Evolutionary conservation across 1,140 invertebrate genomes (phyloP), one percentile per base, ranked within the genome.

Genomic region (Dreissena polymorpha): DNA sequence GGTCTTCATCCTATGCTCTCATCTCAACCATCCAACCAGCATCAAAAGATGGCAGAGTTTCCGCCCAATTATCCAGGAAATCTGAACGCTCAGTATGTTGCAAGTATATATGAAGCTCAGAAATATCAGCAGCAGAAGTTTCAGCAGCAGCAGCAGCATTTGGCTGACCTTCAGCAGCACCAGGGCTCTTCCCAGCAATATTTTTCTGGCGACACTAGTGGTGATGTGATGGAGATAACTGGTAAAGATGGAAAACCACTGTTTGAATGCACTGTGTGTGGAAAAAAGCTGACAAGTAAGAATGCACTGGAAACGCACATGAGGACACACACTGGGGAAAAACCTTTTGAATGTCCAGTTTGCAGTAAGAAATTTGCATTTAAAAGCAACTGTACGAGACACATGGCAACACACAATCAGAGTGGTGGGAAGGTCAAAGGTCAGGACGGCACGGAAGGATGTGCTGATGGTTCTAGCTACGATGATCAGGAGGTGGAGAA

Each of bases 321-420:
- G 84, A 94, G 98, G 29, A 97, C 97, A 6, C 98, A 99, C 93
- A 99, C 98, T 0, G 98, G 98, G 0, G 98, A 99, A 93, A 99
- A 99, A 91, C 98, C 98, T 0, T 99, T 98, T 93, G 97, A 97
- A 0, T 99, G 98, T 93, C 97, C 97, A 16, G 97, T 98, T 90
- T 99, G 98, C 93, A 97, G 97, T 72, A 99, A 99, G 92, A 97
- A 97, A 12, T 99, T 99, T 93, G 98, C 98, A 14, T 98, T 99
- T 93, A 95, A 98, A 60, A 98, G 97, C 76, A 94, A 93, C 72
- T 88, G 94, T 16, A 90, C 92, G 60, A 91, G 92, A n/a, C 93
- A 93, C 74, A 89, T 90, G 85, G 79, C 89, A 72, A 92, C 89
- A 27, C 92, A 93, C 85, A 82, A 83, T 27, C 85, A 82, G 50